phyloP scores from a whole-genome alignment of 2,888 invertebrate genomes.

The Stenolophus ochropezus region DNA sequence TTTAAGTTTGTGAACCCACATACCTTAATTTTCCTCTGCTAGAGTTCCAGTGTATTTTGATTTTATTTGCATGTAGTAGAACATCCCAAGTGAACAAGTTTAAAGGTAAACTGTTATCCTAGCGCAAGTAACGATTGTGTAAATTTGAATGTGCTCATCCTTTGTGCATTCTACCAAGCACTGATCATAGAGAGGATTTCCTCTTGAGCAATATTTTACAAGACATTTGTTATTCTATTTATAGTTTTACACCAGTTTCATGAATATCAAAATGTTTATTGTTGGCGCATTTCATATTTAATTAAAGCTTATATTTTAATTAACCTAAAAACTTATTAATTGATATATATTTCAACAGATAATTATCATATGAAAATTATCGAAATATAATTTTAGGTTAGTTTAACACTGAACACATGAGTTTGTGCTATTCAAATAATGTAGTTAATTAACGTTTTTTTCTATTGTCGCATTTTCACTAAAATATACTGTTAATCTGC shows the following conservation, averaged over 20 bases:
- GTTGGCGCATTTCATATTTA: no score
- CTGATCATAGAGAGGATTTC: constrained; percentile 5
- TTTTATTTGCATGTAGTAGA: constrained; percentile 20
- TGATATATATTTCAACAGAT: no score
- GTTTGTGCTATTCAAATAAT: no score
- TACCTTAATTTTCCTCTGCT: background rate
- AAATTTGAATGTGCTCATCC: constrained; percentile 6
- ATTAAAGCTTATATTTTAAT: no score
- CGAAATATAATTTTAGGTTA: no score
- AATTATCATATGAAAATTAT: no score
- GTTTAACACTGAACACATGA: no score
- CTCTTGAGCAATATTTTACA: background rate
- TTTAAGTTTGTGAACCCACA: background rate
- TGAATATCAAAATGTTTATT: no score
- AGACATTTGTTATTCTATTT: background rate
- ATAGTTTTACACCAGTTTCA: background rate
- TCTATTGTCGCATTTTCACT: no score
- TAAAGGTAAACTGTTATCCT: background rate
- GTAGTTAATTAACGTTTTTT: no score
- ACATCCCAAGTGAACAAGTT: background rate
- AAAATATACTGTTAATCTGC: background rate
- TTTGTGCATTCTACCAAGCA: constrained; percentile 14
- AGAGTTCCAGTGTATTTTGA: background rate
- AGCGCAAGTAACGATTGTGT: background rate
- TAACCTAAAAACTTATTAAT: no score